Evolutionary conservation across 2,888 invertebrate genomes (phyloP), one percentile per base, ranked within the genome.

Genomic region (Erebia epiphron): DNA sequence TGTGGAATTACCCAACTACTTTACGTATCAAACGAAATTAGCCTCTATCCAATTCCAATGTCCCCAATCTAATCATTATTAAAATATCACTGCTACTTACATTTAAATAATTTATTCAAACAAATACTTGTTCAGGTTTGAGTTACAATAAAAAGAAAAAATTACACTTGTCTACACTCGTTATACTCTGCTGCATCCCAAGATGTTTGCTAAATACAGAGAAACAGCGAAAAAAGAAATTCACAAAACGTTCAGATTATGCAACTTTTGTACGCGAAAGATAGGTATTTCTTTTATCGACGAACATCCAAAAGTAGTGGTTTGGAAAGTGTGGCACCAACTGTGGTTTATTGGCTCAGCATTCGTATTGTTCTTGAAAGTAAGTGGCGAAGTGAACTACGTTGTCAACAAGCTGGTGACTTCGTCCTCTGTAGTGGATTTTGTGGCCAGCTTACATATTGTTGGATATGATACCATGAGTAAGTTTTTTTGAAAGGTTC

Each of bases 401-500:
- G 82, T 87, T n/a, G 76, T 77, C 7, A 77, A 78, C 0, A 80
- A 87, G 68, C 76, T 86, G 69, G 63, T 82, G 1, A 78, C 80
- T 11, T 80, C 82, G 0, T 80, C 83, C 0, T 83, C 85, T 0
- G 79, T 90, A 7, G 88, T 83, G 56, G 86, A 86, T 57, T 84
- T 89, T 65, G 81, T 89, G 16, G 82, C 84, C 2, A 82, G 86
- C 68, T 78, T 90, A 72, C 90, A 90, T 71, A 86, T 89, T 69
- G 84, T 86, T 43, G 90, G 89, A 26, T 90, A 90, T 62, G 90
- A 85, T 64, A 80, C 80, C 10, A 86, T 89, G 84, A 88, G 90
- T 90, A 75, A 85, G 86, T 84, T 35, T 11, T 26, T 11, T 21
- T 10, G 18, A 56, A 2, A 26, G 2, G n/a, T 64, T 67, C 18